A percentile compares a stretch with the other conserved stretches of the same genome.
phyloP scores from a whole-genome alignment of 2,797 vertebrate species.

The Darevskia nairensis region DNA sequence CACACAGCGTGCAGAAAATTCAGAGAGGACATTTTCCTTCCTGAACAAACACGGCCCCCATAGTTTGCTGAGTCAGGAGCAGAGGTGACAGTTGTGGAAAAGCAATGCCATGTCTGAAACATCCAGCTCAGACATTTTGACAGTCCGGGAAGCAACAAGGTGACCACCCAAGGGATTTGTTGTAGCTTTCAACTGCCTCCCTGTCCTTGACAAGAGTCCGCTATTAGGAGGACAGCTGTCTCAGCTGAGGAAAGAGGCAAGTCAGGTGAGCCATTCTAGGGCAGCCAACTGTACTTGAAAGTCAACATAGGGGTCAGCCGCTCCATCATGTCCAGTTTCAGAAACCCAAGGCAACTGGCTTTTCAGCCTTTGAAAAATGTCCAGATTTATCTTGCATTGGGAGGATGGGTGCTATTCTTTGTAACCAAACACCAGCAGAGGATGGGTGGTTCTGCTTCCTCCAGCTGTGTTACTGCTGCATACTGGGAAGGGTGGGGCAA shows the following conservation, averaged over 20 bases:
- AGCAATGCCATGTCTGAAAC: conserved; percentile 21
- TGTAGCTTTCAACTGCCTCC: background rate
- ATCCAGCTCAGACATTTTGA: conserved; percentile 14
- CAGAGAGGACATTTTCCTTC: conserved; percentile 23
- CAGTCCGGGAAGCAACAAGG: conserved; percentile 13
- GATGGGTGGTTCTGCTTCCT: too few relatives aligned
- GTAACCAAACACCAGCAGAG: background rate
- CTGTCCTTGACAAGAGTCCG: conserved; percentile 4
- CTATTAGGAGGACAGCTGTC: background rate
- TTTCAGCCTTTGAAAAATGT: background rate
- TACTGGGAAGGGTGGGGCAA: background rate
- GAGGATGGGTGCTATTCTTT: background rate
- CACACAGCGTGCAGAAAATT: conserved; percentile 5
- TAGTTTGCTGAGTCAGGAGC: conserved; percentile 33
- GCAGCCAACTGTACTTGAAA: background rate
- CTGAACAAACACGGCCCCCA: background rate
- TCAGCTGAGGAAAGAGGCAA: background rate
- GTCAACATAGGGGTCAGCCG: background rate
- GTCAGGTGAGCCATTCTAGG: background rate
- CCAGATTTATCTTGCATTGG: background rate
- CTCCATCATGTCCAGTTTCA: background rate
- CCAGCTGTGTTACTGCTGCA: too few relatives aligned
- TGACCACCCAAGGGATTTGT: conserved; percentile 10
- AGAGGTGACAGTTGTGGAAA: conserved; percentile 10
- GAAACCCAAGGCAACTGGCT: background rate